These are phyloP conservation scores for Danaus chrysippus DNA, from an alignment of 2,888 invertebrate genomes.

Conservation along the genomic window DNA sequence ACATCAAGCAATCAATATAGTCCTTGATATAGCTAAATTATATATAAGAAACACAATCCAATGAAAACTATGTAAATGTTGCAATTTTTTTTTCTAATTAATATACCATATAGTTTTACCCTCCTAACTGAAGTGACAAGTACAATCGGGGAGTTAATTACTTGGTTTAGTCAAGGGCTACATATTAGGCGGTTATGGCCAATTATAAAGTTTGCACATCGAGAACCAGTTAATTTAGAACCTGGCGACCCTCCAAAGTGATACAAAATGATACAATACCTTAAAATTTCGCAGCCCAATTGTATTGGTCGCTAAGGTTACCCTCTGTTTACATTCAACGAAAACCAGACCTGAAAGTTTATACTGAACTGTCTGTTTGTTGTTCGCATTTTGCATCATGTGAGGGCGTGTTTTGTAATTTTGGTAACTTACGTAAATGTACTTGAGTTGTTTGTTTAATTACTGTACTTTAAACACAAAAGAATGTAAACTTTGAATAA, in stretches of 20 bases:
- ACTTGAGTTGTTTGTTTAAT: not conserved
- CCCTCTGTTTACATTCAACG: constrained; percentile 61
- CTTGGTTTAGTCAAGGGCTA: constrained; percentile 51
- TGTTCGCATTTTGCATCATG: constrained; percentile 46
- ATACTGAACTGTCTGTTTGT: constrained; percentile 53
- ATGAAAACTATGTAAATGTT: too few relatives aligned
- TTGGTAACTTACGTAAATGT: constrained; percentile 15
- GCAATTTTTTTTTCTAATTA: too few relatives aligned
- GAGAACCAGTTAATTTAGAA: constrained; percentile 43
- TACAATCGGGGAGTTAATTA: constrained; percentile 66
- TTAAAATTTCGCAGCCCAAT: constrained; percentile 14
- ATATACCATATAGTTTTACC: too few relatives aligned
- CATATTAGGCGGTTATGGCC: constrained; percentile 64
- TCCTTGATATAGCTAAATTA: too few relatives aligned
- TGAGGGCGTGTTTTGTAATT: constrained; percentile 48
- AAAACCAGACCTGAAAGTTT: constrained; percentile 67
- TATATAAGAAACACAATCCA: too few relatives aligned
- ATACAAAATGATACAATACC: constrained; percentile 12
- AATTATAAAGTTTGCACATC: constrained; percentile 71
- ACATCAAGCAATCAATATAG: not conserved
- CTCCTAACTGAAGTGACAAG: constrained; percentile 31
- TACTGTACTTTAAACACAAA: not conserved
- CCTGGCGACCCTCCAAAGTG: constrained; percentile 26
- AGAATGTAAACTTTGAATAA: too few relatives aligned
- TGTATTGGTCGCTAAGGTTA: constrained; percentile 26